phyloP scores from a whole-genome alignment of 2,797 vertebrate genomes.

The Hyperoplus lanceolatus region DNA sequence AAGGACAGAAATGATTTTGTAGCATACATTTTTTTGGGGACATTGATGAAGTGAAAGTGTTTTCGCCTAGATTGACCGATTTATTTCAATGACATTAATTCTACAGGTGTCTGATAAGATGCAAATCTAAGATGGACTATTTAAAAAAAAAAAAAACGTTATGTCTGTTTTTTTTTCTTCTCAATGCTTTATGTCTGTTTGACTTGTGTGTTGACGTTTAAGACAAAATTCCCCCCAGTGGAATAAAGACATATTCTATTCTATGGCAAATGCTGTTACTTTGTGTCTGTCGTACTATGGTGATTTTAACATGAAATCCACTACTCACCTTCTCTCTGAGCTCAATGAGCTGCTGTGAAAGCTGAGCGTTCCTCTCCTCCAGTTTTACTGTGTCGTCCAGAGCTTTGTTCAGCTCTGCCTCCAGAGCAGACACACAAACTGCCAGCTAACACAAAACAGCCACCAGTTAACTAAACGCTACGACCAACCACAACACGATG shows the following conservation, averaged over 20 bases:
- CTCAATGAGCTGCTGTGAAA: constrained; percentile 87
- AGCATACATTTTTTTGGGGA: background rate
- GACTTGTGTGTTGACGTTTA: too few species aligned
- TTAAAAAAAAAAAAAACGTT: too few species aligned
- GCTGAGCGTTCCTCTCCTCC: constrained; percentile 88
- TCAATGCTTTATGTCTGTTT: too few species aligned
- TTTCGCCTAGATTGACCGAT: background rate
- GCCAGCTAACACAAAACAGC: constrained; percentile 85
- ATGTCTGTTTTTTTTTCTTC: too few species aligned
- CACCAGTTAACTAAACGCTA: constrained; percentile 68
- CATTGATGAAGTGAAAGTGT: background rate
- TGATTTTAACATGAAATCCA: background rate
- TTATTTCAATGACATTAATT: background rate
- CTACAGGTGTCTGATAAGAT: too few species aligned
- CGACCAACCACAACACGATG: background rate
- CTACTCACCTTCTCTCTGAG: constrained; percentile 85
- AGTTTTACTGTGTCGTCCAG: constrained; percentile 82
- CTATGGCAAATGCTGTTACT: background rate
- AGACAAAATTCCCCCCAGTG: too few species aligned
- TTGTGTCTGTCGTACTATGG: background rate
- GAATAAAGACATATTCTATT: too few species aligned
- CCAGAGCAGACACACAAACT: constrained; percentile 86
- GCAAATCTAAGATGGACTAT: too few species aligned
- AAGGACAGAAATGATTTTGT: background rate
- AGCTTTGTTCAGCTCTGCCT: constrained; percentile 87